phyloP scores from a whole-genome alignment of 37 sponge, comb jelly and placozoan species.

The Agelas oroides region DNA sequence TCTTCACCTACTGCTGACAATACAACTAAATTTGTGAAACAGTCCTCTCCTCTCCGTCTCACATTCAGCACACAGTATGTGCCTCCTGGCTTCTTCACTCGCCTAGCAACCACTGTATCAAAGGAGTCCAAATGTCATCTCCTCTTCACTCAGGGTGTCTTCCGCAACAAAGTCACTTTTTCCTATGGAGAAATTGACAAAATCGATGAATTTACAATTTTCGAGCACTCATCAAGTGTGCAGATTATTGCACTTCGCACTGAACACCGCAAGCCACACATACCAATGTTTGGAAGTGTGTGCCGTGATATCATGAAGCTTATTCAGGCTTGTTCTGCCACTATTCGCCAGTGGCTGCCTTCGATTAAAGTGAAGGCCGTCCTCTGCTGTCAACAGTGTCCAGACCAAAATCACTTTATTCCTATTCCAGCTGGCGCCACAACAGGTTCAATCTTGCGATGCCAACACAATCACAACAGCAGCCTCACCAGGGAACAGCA shows the following conservation, averaged over 20 bases:
- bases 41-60: slow-evolving; percentile 44
- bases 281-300: background rate
- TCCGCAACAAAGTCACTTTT: slow-evolving; percentile 30
- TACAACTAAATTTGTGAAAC: background rate
- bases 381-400: slow-evolving; percentile 18
- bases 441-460: too few species aligned
- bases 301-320: slow-evolving; percentile 4
- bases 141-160: slow-evolving; percentile 26
- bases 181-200: slow-evolving; percentile 11
- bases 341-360: slow-evolving; percentile 27
- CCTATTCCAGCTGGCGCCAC: too few species aligned
- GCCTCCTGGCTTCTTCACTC: slow-evolving; percentile 66
- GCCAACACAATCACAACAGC: too few species aligned
- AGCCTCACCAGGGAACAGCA: too few species aligned
- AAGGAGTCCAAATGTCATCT: background rate
- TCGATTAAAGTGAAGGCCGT: background rate
- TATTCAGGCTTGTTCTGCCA: background rate
- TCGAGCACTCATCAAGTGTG: background rate
- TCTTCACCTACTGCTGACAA: background rate
- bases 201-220: slow-evolving; percentile 34
- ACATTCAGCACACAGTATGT: slow-evolving; percentile 35
- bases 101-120: slow-evolving; percentile 35
- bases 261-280: background rate
- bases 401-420: background rate
- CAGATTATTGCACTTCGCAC: slow-evolving; percentile 12